Evolutionary conservation across 2,797 vertebrate genomes (phyloP).

Genomic region (Siniperca scherzeri): DNA sequence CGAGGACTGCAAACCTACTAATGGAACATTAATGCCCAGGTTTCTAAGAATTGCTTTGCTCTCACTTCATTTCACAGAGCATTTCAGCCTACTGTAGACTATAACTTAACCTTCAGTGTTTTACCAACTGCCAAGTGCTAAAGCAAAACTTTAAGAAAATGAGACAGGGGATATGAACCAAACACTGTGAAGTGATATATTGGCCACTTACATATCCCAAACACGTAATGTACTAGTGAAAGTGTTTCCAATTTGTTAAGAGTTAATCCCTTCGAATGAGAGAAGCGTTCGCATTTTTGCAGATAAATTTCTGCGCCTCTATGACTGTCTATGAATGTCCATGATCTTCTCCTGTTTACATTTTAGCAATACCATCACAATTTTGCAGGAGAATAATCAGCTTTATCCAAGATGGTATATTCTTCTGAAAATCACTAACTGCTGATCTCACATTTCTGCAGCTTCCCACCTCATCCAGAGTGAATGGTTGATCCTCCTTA

Average conservation of each 20-base stretch:
- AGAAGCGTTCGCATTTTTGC: slow-evolving; percentile 6
- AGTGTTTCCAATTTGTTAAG: slow-evolving; percentile 54
- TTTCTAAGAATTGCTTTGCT: slow-evolving; percentile 47
- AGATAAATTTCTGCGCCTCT: neutral
- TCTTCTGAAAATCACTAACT: slow-evolving; percentile 31
- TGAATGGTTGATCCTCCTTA: slow-evolving; percentile 66
- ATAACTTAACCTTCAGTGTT: slow-evolving; percentile 38
- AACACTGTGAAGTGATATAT: slow-evolving; percentile 34
- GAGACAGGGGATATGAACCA: slow-evolving; percentile 12
- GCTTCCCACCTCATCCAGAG: slow-evolving; percentile 62
- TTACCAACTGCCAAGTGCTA: slow-evolving; percentile 32
- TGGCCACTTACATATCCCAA: slow-evolving; percentile 38
- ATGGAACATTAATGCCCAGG: slow-evolving; percentile 64
- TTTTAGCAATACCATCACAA: slow-evolving; percentile 7
- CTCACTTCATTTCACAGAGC: slow-evolving; percentile 41
- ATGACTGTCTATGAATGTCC: neutral
- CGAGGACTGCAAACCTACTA: slow-evolving; percentile 40
- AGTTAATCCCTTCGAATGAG: slow-evolving; percentile 40
- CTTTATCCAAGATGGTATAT: slow-evolving; percentile 14
- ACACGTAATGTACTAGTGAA: slow-evolving; percentile 51
- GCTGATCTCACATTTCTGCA: slow-evolving; percentile 43
- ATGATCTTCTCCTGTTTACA: slow-evolving; percentile 46
- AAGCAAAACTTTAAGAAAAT: neutral
- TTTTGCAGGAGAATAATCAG: slow-evolving; percentile 30
- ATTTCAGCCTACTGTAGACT: slow-evolving; percentile 14